Percentiles rank a stretch among this genome's conserved stretches.
Conservation (phyloP, 1,140 invertebrate genomes). For the Pseudomyrmex gracilis region DNA sequence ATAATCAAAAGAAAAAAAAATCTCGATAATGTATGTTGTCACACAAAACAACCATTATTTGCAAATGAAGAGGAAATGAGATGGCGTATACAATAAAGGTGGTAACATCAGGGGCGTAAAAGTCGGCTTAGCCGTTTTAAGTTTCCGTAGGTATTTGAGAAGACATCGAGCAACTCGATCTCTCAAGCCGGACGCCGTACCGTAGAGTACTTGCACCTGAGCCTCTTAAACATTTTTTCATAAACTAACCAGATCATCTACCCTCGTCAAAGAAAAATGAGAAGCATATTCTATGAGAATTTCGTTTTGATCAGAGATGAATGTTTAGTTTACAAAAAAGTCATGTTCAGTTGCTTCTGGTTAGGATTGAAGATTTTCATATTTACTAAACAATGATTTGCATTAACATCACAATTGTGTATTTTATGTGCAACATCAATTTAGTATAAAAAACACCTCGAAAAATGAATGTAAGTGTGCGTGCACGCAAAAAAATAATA, state of each 20-base stretch:
- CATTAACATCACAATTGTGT: no score
- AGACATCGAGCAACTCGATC: conserved; percentile 83
- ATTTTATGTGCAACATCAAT: no score
- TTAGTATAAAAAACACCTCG: no score
- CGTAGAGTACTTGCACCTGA: conserved; percentile 81
- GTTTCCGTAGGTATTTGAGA: conserved; percentile 84
- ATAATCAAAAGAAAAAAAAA: conserved; percentile 17
- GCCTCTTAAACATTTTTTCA: conserved; percentile 79
- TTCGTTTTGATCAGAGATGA: conserved; percentile 17
- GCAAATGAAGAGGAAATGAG: conserved; percentile 30
- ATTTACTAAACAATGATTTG: no score
- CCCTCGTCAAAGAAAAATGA: conserved; percentile 15
- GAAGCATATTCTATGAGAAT: conserved; percentile 40
- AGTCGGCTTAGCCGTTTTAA: conserved; percentile 83
- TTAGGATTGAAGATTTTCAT: no score
- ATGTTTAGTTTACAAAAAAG: not conserved
- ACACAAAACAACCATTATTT: conserved; percentile 2
- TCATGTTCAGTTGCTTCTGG: no score
- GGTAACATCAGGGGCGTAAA: conserved; percentile 72
- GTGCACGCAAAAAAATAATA: not conserved
- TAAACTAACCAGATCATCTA: conserved; percentile 65
- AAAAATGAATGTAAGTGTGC: no score
- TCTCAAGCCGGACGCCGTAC: conserved; percentile 83
- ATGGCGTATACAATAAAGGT: not conserved
- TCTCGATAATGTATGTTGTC: not conserved